Evolutionary conservation across 2,797 vertebrate species (phyloP), one percentile per base, ranked within the genome.

Genomic region (Glossophaga mutica): DNA sequence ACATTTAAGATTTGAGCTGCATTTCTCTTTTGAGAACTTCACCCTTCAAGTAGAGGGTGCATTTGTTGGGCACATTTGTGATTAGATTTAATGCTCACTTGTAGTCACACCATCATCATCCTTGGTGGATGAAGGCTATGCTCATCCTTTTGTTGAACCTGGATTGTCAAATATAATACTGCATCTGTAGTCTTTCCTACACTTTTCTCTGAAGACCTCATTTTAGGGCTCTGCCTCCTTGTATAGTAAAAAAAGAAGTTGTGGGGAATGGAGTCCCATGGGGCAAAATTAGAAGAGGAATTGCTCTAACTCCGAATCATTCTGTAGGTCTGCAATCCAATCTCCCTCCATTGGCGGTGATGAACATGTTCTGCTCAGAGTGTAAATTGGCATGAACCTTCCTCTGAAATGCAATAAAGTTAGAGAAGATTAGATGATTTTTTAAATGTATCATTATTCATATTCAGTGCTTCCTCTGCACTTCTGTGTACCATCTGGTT

Each of bases 401-500:
- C 68, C 62, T 97, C 89, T 91, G 87, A 96, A 96, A 96, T 94
- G 96, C 86, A 97, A 83, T 95, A 89, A 97, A 97, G 92, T 97
- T 97, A 96, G 83, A 93, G 68, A 96, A 97, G 94, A 96, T 74
- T 96, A 76, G 94, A 94, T 96, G 94, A 96, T 96, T 97, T 97
- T 95, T 82, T 21, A 91, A 97, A 96, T 79, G 73, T 91, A 96
- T 96, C 95, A 96, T 96, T 98, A 97, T 98, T 97, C 97, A 96
- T 95, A 97, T 90, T 94, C 96, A 95, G 44, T 90, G 91, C 97
- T 97, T 98, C 97, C 97, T 97, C 96, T 97, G 96, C 94, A 96
- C 96, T 97, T 98, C 97, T 97, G 96, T 92, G 96, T 95, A 85
- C 97, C 97, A 98, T 98, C 97, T 98, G 97, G 97, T 97, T 92